A percentile compares a stretch with the other conserved stretches of the same genome.
Conservation (phyloP, 2,888 invertebrate genomes). For the Steinernema carpocapsae region DNA sequence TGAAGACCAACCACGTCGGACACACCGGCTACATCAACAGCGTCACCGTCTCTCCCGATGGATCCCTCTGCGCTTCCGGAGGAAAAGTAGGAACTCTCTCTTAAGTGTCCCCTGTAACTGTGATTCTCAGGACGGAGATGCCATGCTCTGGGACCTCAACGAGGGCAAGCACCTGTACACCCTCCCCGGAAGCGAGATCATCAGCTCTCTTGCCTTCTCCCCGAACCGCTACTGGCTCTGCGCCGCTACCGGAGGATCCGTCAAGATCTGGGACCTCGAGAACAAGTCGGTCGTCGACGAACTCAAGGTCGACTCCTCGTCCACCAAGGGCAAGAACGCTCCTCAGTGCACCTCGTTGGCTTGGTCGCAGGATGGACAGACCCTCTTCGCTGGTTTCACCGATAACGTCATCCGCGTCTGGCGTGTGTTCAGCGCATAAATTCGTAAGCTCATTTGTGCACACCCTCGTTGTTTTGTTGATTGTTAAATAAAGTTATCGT, state of each 20-base stretch:
- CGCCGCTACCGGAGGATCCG: conserved; percentile 95
- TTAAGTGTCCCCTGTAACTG: conserved; percentile 17
- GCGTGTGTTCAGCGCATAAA: conserved; percentile 78
- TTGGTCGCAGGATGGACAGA: conserved; percentile 99
- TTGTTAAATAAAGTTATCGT: conserved; percentile 35
- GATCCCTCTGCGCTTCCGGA: conserved; percentile 98
- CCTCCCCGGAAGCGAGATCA: conserved; percentile 95
- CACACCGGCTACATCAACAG: conserved; percentile 97
- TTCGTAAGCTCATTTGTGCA: conserved; percentile 7
- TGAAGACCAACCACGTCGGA: conserved; percentile 97
- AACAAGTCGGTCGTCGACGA: conserved; percentile 99
- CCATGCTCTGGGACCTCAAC: conserved; percentile 98
- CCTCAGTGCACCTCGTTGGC: conserved; percentile 88
- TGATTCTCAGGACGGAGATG: conserved; percentile 84
- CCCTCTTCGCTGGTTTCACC: conserved; percentile 89
- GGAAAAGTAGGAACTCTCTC: conserved; percentile 77
- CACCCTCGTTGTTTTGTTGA: conserved; percentile 30
- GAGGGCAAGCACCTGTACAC: conserved; percentile 99
- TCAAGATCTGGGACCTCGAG: conserved; percentile 99
- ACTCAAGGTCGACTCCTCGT: conserved; percentile 90
- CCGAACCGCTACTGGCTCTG: conserved; percentile 98
- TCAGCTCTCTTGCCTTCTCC: conserved; percentile 97
- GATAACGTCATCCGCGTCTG: conserved; percentile 97
- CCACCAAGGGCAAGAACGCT: conserved; percentile 79
- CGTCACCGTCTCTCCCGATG: conserved; percentile 98